Evolutionary conservation across 2,113 vertebrate genomes (phyloP), one percentile per base, ranked within the genome.

Genomic region (Perca flavescens): DNA sequence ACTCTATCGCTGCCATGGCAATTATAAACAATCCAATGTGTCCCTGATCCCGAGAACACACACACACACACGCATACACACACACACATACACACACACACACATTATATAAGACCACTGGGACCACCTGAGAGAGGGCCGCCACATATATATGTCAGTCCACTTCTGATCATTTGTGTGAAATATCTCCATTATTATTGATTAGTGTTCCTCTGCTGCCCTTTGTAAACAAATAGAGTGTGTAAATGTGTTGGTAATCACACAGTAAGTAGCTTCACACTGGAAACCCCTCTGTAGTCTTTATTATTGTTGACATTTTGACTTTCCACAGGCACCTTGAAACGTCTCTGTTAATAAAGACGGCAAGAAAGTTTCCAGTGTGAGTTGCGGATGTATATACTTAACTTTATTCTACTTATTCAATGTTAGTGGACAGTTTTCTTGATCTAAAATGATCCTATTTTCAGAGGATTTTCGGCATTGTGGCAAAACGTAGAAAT

Each of bases 1-100:
- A 64, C 61, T 19, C 40, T 31, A 43, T 21, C 2, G 43, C 76
- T 66, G 76, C 65, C 80, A 79, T 65, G 54, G 70, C 64, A 79
- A 86, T 75, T 60, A 65, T 16, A 78, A 78, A 75, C 60, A 79
- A 21, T n/a, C 25, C 54, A 9, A 36, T 40, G 70, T 49, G 62
- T 57, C 15, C 1, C 28, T 63, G 57, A 50, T 60, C 60, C 31
- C 3, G 47, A 52, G 11, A 25, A 69, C 19, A 70, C 50, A 12
- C 25, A 16, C 25, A 14, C 54, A 6, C 54, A 6, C 54, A 57
- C 54, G 54, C 19, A 70, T 31, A 57, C 34, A 56, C 34, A 40
- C 19, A 10, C n/a, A 40, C 10, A 12, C 25, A 31, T 14, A 14
- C 54, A 14, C 54, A 14, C 54, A 57, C 54, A 14, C n/a, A 25